A percentile compares a stretch with the other conserved stretches of the same genome.
Evolutionary conservation across 2,113 vertebrate species (phyloP).

Genomic region (Xenotilapia caudafasciata): DNA sequence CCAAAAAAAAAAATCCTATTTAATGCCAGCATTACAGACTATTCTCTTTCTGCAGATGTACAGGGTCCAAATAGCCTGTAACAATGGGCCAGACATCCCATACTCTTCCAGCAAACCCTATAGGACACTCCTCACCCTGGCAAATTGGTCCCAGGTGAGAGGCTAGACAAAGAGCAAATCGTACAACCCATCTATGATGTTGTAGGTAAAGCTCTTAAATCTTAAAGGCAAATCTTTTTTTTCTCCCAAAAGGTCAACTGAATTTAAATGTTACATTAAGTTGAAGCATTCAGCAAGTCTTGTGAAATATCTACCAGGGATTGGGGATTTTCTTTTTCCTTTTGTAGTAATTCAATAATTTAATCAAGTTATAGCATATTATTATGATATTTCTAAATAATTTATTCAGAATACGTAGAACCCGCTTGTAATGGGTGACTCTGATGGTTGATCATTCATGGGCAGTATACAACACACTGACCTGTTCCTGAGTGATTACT

Average conservation of each 20-base stretch:
- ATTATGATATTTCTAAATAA: background rate
- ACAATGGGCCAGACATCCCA: background rate
- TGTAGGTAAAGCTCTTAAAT: background rate
- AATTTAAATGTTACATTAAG: background rate
- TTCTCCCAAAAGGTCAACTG: background rate
- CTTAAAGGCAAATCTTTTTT: background rate
- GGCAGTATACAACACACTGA: background rate
- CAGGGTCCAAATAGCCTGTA: background rate
- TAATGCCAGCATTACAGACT: background rate
- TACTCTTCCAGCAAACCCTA: background rate
- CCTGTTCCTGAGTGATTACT: slow-evolving; percentile 82
- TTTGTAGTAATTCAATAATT: background rate
- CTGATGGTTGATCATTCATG: background rate
- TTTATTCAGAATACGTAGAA: background rate
- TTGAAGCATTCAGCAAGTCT: background rate
- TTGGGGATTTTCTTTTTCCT: background rate
- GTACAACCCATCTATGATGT: background rate
- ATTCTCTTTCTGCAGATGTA: background rate
- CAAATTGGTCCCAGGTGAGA: background rate
- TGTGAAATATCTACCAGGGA: background rate
- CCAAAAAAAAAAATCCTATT: background rate
- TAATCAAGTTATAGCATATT: background rate
- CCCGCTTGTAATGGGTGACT: background rate
- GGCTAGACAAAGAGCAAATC: background rate
- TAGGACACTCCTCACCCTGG: background rate